Evolutionary conservation across 92 coral and sea anemone genomes (phyloP), one percentile per base, ranked within the genome.

Genomic region (Parazoanthus swiftii): DNA sequence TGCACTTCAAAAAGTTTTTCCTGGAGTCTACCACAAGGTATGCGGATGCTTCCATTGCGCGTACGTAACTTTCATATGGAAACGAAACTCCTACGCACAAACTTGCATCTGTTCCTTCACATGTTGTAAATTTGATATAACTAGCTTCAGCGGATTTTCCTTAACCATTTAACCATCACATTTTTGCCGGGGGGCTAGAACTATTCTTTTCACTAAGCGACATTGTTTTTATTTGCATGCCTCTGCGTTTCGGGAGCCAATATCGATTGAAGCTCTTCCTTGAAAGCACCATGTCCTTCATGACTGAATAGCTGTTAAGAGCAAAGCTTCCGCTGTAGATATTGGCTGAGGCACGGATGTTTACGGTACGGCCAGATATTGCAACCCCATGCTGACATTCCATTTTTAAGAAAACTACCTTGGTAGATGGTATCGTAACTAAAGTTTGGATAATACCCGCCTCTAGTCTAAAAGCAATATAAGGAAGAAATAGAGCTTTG

Each of bases 1-100:
- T 18, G 58, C 21, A 29, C 50, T 29, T 6, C 46, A 56, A 36
- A 29, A 8, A 16, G 73, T 21, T 42, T 58, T 80, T 80, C 85
- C 85, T 80, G 85, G 50, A 80, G 4, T 35, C 37, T 50, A 23
- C 85, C 85, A 58, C 85, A 59, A 59, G 58, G 72, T 35, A 80
- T 80, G 85, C 85, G 85, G 85, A 80, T 80, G 72, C 65, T 35
- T 80, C 26, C 23, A 16, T 8, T 44, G 6, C 11, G 11, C 51
- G 51, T 20, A 43, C 33, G 5, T 2, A 48, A 8, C 21, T n/a
- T 26, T 48, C 6, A 23, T 9, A 10, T 23, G 21, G 16, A 79
- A 6, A 11, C 6, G 18, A 76, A 76, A 38, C n/a, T 35, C 35
- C 16, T 25, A 9, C 59, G 33, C 66, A 25, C n/a, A 16, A 1